These are phyloP conservation scores for Tragelaphus imberbis DNA, from an alignment of 2,113 vertebrate genomes.

Conservation along the genomic window DNA sequence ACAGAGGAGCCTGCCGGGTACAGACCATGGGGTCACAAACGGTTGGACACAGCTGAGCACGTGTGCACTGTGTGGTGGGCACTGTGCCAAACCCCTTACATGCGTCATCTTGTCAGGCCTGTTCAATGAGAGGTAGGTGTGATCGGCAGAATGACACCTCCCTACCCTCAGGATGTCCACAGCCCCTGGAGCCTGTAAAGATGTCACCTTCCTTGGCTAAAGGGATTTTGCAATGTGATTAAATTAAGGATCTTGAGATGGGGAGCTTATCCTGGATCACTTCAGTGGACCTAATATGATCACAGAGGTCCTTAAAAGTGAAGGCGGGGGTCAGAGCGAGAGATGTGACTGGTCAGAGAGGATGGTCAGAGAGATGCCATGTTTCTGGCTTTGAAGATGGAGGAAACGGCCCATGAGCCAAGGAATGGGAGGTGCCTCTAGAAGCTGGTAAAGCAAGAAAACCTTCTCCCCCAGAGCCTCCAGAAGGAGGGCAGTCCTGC, in stretches of 20 bases:
- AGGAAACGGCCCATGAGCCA: not conserved
- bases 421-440: not conserved
- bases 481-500: not conserved
- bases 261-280: no score
- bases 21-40: not conserved
- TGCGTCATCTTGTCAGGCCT: not conserved
- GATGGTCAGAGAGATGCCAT: not conserved
- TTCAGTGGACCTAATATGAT: not conserved
- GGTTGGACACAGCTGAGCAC: not conserved
- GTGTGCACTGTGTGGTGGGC: not conserved
- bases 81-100: not conserved
- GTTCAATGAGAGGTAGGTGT: not conserved
- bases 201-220: not conserved
- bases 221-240: not conserved
- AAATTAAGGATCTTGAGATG: not conserved
- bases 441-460: not conserved
- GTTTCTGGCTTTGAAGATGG: not conserved
- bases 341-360: not conserved
- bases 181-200: not conserved
- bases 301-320: not conserved
- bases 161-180: accelerated
- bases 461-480: not conserved
- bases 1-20: not conserved
- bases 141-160: accelerated
- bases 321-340: not conserved